Percentiles rank a stretch among this genome's conserved stretches.
These are phyloP conservation scores for Tetragonisca angustula DNA, from an alignment of 2,888 invertebrate genomes.

Conservation along the genomic window DNA sequence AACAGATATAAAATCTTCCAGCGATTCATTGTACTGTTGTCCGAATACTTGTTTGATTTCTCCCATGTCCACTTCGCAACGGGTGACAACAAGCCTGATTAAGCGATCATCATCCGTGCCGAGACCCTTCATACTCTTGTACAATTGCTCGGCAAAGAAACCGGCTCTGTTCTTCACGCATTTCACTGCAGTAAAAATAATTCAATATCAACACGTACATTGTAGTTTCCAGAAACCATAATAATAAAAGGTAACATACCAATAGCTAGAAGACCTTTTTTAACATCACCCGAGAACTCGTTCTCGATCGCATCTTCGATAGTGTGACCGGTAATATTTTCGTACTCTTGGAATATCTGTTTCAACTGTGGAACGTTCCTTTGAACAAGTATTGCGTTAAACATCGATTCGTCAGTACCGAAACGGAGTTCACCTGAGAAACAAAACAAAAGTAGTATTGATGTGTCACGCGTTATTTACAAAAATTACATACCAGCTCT, in stretches of 20 bases:
- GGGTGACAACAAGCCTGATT: slow-evolving; percentile 93
- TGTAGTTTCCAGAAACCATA: not conserved
- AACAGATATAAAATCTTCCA: slow-evolving; percentile 93
- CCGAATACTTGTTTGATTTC: slow-evolving; percentile 93
- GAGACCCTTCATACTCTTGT: slow-evolving; percentile 94
- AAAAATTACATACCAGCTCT: slow-evolving; percentile 88
- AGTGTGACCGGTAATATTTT: slow-evolving; percentile 90
- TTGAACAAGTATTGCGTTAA: slow-evolving; percentile 93
- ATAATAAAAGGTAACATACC: slow-evolving; percentile 79
- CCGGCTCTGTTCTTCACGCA: slow-evolving; percentile 91
- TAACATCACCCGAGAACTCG: slow-evolving; percentile 93
- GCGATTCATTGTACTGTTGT: slow-evolving; percentile 89
- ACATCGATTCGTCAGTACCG: slow-evolving; percentile 94
- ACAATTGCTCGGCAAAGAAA: slow-evolving; percentile 94
- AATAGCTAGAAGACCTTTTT: slow-evolving; percentile 92
- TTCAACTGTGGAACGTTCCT: slow-evolving; percentile 89
- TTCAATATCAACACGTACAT: not conserved
- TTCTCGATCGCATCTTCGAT: slow-evolving; percentile 92
- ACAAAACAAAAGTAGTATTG: not conserved
- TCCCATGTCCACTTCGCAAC: slow-evolving; percentile 93
- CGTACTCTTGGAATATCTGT: slow-evolving; percentile 89
- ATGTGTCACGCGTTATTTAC: not conserved
- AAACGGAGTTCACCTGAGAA: slow-evolving; percentile 85
- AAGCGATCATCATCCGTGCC: slow-evolving; percentile 95
- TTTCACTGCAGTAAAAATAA: slow-evolving; percentile 85